Base-by-base conservation (phyloP, 2,113 vertebrate species). In the Apus apus region DNA sequence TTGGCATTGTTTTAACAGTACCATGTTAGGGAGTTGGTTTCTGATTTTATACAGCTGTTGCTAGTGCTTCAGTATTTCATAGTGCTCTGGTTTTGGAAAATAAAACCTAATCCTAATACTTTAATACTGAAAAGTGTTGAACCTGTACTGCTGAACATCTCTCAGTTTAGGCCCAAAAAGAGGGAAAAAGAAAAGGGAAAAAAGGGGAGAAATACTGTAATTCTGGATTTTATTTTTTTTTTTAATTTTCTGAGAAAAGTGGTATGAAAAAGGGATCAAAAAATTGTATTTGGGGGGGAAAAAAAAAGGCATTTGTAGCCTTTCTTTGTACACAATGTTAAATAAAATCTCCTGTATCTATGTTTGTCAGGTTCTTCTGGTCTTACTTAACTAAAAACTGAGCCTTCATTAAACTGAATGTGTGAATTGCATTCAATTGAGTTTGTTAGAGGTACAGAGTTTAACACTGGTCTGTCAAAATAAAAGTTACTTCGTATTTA, bases 301-400 rank as follows among this genome's bases (percentile, higher is more conserved):
- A 40, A 71, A 84, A 87, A 11, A 95, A 97, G 95, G 97, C 97
- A 95, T 98, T 98, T 98, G 93, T 97, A 97, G 96, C 95, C 97
- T 96, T 97, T 97, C 94, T 98, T 98, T 98, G 97, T 98, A 98
- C 95, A 97, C 97, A 97, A 96, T 97, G 97, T 97, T 97, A 97
- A 98, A 98, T 98, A 98, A 98, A 97, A 96, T 92, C 89, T 97
- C 96, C 96, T 96, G 95, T 97, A 97, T 95, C 96, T 97, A 95
- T 68, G 82, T 95, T 93, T 93, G 87, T 84, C 76, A 76, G 68
- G 79, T 88, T 94, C 51, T 60, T 79, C 77, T 94, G 76, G 87
- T 92, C 36, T 77, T 92, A 46, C 82, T 97, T 90, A 80, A 89
- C 57, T 82, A 66, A 87, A 94, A 90, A 20, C 13, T 60, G 34